Evolutionary conservation across 2,888 invertebrate genomes (phyloP).

Genomic region (Cyaniris semiargus): DNA sequence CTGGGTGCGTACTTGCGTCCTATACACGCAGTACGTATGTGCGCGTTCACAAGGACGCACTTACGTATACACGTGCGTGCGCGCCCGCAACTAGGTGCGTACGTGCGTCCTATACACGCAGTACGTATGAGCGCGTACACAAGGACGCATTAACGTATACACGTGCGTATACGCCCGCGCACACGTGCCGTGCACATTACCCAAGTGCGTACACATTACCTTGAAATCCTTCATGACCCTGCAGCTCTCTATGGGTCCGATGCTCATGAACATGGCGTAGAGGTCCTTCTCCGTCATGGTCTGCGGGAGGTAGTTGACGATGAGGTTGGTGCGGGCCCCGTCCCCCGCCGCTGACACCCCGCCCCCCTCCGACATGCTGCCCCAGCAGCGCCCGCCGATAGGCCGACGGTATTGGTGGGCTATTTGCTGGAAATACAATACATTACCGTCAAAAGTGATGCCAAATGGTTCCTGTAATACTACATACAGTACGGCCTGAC

Average conservation of each 20-base stretch:
- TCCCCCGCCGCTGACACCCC: conserved; percentile 71
- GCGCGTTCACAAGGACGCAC: too few species aligned
- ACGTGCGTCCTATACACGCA: too few species aligned
- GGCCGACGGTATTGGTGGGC: conserved; percentile 68
- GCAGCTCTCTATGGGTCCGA: conserved; percentile 94
- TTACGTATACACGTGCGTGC: too few species aligned
- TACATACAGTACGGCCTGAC: too few species aligned
- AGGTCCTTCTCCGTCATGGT: conserved; percentile 95
- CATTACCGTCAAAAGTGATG: too few species aligned
- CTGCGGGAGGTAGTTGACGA: conserved; percentile 97
- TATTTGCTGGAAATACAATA: conserved; percentile 67
- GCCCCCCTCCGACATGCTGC: conserved; percentile 75
- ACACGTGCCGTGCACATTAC: too few species aligned
- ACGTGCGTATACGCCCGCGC: background rate
- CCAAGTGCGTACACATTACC: conserved; percentile 70
- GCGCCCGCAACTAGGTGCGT: background rate
- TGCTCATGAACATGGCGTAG: conserved; percentile 91
- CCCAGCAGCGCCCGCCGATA: conserved; percentile 64
- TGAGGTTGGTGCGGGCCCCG: conserved; percentile 87
- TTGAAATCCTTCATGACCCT: conserved; percentile 95
- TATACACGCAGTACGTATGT: too few species aligned
- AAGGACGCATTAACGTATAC: background rate
- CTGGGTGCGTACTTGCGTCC: background rate
- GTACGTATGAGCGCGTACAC: too few species aligned
- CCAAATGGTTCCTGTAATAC: background rate